phyloP scores from a whole-genome alignment of 2,797 vertebrate species.

The Furcifer pardalis region DNA sequence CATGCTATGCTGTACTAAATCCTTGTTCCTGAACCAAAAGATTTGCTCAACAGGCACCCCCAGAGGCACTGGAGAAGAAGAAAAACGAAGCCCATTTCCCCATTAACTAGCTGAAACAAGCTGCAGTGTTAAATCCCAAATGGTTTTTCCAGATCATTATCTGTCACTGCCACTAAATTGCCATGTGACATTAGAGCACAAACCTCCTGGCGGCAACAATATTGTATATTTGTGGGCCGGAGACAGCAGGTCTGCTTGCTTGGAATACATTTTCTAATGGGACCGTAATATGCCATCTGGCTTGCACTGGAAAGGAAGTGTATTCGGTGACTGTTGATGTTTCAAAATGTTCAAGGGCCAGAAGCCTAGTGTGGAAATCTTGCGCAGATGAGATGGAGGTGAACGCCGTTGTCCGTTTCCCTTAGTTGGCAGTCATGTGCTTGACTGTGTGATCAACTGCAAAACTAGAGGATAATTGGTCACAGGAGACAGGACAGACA shows the following conservation, averaged over 20 bases:
- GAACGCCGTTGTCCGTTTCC: too few relatives aligned
- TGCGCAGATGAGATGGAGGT: too few relatives aligned
- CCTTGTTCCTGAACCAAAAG: neutral
- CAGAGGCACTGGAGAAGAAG: conserved; percentile 10
- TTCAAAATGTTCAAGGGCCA: neutral
- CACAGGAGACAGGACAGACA: too few relatives aligned
- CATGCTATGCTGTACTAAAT: neutral
- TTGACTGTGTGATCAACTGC: too few relatives aligned
- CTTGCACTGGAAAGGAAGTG: neutral
- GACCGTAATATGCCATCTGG: neutral
- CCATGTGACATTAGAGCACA: conserved; percentile 14
- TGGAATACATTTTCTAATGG: neutral
- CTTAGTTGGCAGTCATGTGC: too few relatives aligned
- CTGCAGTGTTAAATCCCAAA: conserved; percentile 12
- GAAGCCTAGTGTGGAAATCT: too few relatives aligned
- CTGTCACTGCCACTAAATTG: conserved; percentile 35
- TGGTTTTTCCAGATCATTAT: conserved; percentile 54
- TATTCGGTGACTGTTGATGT: neutral
- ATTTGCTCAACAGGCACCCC: neutral
- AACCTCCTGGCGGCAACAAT: neutral
- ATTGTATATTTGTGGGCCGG: neutral
- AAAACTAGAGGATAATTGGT: too few relatives aligned
- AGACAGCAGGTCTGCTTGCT: too few relatives aligned
- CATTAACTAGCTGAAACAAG: conserved; percentile 52
- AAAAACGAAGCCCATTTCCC: conserved; percentile 27